Percentiles rank a stretch among this genome's conserved stretches.
These are phyloP conservation scores for Drosophila suboccidentalis DNA, from an alignment of 2,888 invertebrate genomes.

Conservation along the genomic window DNA sequence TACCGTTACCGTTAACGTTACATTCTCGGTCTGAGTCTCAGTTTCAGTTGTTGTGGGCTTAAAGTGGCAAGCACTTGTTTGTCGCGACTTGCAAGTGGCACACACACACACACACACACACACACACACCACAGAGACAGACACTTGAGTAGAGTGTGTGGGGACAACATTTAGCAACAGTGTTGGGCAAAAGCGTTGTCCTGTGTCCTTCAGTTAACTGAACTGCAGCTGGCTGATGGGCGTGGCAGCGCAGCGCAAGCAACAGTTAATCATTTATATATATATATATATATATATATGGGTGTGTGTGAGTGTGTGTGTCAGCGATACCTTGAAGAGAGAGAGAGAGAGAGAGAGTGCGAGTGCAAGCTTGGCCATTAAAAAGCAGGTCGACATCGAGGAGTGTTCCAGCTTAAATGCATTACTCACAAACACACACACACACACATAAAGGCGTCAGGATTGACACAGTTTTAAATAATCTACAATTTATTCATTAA, in stretches of 20 bases:
- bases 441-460: neutral
- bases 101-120: conserved; percentile 10
- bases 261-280: conserved; percentile 76
- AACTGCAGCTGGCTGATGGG: conserved; percentile 54
- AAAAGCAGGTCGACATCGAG: conserved; percentile 36
- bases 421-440: conserved; percentile 8
- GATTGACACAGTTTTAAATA: neutral
- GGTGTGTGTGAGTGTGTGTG: neutral
- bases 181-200: conserved; percentile 4
- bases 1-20: neutral
- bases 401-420: conserved; percentile 20
- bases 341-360: neutral
- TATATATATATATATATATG: no score
- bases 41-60: conserved; percentile 38
- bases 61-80: conserved; percentile 62
- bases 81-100: conserved; percentile 32
- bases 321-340: conserved; percentile 9
- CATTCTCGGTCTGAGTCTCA: conserved; percentile 9
- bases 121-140: no score
- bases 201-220: conserved; percentile 55
- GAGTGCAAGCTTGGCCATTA: conserved; percentile 1
- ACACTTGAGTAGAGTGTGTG: neutral
- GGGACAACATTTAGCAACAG: conserved; percentile 17
- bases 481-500: neutral
- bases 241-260: conserved; percentile 67